Percentiles rank a stretch among this genome's conserved stretches.
phyloP scores from a whole-genome alignment of 2,888 invertebrate species.

The Cryptosula pallasiana region DNA sequence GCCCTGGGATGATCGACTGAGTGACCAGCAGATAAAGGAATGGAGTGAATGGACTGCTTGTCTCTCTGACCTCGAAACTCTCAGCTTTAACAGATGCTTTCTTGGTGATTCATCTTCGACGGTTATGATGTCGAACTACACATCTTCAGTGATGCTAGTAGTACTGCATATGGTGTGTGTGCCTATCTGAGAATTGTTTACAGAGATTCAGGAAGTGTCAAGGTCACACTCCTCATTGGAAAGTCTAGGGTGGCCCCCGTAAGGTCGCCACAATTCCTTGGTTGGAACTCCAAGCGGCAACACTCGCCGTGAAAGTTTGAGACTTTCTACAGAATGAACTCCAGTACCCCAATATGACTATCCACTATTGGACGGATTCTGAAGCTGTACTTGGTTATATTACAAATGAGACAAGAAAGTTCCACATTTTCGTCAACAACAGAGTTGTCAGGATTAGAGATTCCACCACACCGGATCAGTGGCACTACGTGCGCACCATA shows the following conservation, averaged over 20 bases:
- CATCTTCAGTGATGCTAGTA: slow-evolving; percentile 31
- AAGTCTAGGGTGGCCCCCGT: slow-evolving; percentile 29
- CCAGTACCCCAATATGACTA: slow-evolving; percentile 1
- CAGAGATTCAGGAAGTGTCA: slow-evolving; percentile 9
- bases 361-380: slow-evolving; percentile 29
- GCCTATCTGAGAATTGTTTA: slow-evolving; percentile 21
- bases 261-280: slow-evolving; percentile 27
- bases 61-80: slow-evolving; percentile 22
- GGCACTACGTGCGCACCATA: slow-evolving; percentile 33
- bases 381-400: slow-evolving; percentile 28
- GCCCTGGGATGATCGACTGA: slow-evolving; percentile 32
- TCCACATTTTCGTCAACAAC: slow-evolving; percentile 36
- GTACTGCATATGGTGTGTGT: slow-evolving; percentile 25
- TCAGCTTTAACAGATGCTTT: slow-evolving; percentile 28
- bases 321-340: slow-evolving; percentile 26
- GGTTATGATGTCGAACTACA: slow-evolving; percentile 28
- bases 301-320: slow-evolving; percentile 25
- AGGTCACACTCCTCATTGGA: slow-evolving; percentile 27
- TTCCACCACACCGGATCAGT: slow-evolving; percentile 27
- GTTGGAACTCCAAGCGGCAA: slow-evolving; percentile 26
- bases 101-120: slow-evolving; percentile 29
- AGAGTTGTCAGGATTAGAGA: slow-evolving; percentile 32
- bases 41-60: slow-evolving; percentile 30
- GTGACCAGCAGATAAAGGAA: slow-evolving; percentile 26
- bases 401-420: slow-evolving; percentile 28